Evolutionary conservation across 2,113 vertebrate genomes (phyloP).

Genomic region (Bostrychus sinensis): DNA sequence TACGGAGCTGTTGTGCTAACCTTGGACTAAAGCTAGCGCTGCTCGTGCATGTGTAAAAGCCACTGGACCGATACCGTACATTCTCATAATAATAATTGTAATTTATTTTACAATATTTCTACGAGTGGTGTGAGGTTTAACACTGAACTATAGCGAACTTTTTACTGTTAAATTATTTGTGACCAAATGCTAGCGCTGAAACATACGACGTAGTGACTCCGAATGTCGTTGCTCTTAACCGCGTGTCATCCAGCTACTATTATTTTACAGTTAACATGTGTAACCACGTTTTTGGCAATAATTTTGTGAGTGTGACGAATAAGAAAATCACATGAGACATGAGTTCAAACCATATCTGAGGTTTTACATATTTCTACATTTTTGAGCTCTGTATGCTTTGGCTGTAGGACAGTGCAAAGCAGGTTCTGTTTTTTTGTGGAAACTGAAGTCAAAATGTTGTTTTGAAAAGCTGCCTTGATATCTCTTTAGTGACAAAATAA

Average conservation of each 20-base stretch:
- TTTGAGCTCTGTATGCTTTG: too few species aligned
- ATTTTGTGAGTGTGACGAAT: neutral
- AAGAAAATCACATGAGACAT: neutral
- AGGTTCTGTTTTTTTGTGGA: too few species aligned
- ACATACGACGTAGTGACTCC: neutral
- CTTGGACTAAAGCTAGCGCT: constrained; percentile 1
- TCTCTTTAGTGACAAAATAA: neutral
- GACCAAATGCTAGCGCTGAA: neutral
- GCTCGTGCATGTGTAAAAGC: neutral
- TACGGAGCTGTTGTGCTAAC: neutral
- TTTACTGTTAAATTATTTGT: neutral
- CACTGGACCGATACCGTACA: neutral
- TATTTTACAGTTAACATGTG: neutral
- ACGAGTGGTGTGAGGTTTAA: neutral
- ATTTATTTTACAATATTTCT: neutral
- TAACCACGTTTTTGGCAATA: neutral
- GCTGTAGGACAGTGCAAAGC: too few species aligned
- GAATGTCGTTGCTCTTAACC: neutral
- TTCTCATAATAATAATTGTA: neutral
- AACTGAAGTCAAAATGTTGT: neutral
- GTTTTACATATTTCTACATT: too few species aligned
- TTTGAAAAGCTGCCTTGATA: neutral
- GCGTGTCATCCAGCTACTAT: neutral
- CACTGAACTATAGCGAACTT: neutral
- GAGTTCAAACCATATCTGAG: too few species aligned